Conservation (phyloP, 1,140 invertebrate genomes). For the Leptopilina boulardi region DNA sequence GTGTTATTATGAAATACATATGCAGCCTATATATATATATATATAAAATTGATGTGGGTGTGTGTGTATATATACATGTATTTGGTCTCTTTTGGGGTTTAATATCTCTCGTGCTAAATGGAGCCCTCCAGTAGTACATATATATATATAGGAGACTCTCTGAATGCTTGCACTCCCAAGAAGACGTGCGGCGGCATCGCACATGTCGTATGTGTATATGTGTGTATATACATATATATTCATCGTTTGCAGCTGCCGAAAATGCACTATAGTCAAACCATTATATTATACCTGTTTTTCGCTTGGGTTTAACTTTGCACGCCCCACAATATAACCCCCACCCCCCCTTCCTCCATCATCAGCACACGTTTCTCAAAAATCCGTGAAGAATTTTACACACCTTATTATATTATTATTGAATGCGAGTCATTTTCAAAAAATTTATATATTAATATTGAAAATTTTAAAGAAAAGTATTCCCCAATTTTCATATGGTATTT, state of each 20-base stretch:
- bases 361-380: slow-evolving; percentile 2
- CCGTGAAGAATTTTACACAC: slow-evolving; percentile 4
- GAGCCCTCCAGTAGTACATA: slow-evolving; percentile 3
- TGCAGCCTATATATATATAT: background rate
- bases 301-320: slow-evolving; percentile 31
- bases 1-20: background rate
- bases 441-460: too few relatives aligned
- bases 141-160: slow-evolving; percentile 3
- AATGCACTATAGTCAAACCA: slow-evolving; percentile 24
- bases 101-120: slow-evolving; percentile 16
- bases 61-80: background rate
- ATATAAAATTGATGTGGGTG: too few relatives aligned
- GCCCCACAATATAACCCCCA: background rate
- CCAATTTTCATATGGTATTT: too few relatives aligned
- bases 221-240: background rate
- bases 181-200: slow-evolving; percentile 14
- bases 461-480: too few relatives aligned
- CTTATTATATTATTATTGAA: too few relatives aligned
- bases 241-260: slow-evolving; percentile 23
- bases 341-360: too few relatives aligned
- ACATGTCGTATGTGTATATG: slow-evolving; percentile 10
- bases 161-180: slow-evolving; percentile 14
- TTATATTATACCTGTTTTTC: slow-evolving; percentile 34
- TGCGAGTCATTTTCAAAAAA: too few relatives aligned
- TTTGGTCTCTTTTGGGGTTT: slow-evolving; percentile 20